Base-by-base conservation (phyloP, 2,797 vertebrate genomes). In the Thaleichthys pacificus region DNA sequence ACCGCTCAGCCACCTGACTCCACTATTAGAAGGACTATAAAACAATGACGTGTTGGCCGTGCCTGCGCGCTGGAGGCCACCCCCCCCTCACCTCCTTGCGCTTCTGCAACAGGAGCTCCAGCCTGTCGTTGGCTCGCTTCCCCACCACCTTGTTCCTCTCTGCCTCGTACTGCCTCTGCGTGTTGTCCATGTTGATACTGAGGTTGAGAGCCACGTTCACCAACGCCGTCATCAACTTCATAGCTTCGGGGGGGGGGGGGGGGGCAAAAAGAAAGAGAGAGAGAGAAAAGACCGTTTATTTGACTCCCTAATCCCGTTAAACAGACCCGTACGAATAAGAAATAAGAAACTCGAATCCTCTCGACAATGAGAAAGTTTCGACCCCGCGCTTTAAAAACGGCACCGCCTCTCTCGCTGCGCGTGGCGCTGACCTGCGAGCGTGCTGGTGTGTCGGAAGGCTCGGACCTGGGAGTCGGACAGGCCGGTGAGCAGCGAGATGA, bases 111-210 rank as follows among this genome's bases (percentile, higher is more conserved):
- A 99, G 87, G 38, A 99, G 92, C 82, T 99, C 98, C 88, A 99
- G 91, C 42, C 96, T 93, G 82, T 99, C 98, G 58, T 97, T 99
- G 65, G 98, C 97, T 88, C 98, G 89, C 91, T 99, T 99, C 73
- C 96, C 97, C 74, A 98, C 94, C 60, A 97, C 98, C 91, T 99
- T 99, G 90, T 97, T 98, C 80, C 97, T 93, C 86, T 99, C 98
- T 24, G 97, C 91, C 86, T 99, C 97, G 26, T 99, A 99, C 68
- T 99, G 97, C 73, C 98, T 92, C 86, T 99, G 97, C 19, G 98
- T 99, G 84, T 99, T 99, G 93, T 99, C 98, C 97, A 99, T 98
- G 92, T 99, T 99, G 86, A 99, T 99, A 91, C 97, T 99, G 84
- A 99, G 91, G 90, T 99, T 99, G 82, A 99, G 94, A 83, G 98